Evolutionary conservation across 2,888 invertebrate genomes (phyloP).

Genomic region (Gymnosoma rotundatum): DNA sequence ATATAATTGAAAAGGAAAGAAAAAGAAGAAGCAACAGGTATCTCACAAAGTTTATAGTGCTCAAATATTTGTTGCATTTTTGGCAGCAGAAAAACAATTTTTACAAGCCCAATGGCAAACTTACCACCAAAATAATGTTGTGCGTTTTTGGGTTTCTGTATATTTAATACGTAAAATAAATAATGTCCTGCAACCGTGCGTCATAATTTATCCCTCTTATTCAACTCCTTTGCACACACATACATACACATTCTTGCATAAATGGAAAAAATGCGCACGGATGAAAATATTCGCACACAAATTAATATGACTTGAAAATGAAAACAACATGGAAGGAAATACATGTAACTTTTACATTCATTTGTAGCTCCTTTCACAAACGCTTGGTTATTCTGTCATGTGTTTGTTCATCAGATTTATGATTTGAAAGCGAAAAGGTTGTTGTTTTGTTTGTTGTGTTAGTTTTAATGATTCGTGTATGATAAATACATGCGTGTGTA

Average conservation of each 20-base stretch:
- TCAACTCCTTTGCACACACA: not conserved
- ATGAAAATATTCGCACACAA: constrained; percentile 43
- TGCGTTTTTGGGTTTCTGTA: not conserved
- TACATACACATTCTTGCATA: not conserved
- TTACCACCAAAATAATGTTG: not conserved
- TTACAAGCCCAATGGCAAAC: not conserved
- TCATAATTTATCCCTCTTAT: constrained; percentile 51
- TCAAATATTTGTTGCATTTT: too few species aligned
- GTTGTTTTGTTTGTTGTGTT: constrained; percentile 37
- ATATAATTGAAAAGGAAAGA: too few species aligned
- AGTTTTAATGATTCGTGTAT: constrained; percentile 36
- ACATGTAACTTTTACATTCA: constrained; percentile 18
- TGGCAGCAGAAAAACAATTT: not conserved
- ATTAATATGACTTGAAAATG: constrained; percentile 14
- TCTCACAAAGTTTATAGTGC: too few species aligned
- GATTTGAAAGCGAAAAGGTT: constrained; percentile 54
- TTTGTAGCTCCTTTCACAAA: constrained; percentile 27
- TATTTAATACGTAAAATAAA: constrained; percentile 53
- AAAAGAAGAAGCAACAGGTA: too few species aligned
- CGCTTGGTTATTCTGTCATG: constrained; percentile 48
- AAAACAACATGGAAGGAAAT: not conserved
- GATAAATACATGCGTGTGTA: not conserved
- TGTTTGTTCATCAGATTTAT: constrained; percentile 69
- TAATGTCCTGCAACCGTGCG: constrained; percentile 64
- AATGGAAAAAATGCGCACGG: not conserved